Evolutionary conservation across 2,888 invertebrate genomes (phyloP).

Genomic region (Dasysyrphus tricinctus): DNA sequence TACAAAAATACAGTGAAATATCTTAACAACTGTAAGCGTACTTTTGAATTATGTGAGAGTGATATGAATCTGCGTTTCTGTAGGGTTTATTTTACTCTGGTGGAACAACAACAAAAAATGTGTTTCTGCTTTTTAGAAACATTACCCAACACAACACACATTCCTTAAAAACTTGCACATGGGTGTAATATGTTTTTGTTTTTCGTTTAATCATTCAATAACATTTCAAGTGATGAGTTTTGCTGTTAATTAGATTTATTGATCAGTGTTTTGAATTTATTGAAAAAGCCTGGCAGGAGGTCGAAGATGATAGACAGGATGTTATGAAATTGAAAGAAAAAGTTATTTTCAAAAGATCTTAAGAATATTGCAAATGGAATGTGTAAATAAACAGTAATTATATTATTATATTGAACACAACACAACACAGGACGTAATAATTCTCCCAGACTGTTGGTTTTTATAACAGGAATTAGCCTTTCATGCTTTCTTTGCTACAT

Average conservation of each 20-base stretch:
- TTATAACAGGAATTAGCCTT: neutral
- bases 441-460: neutral
- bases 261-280: slow-evolving; percentile 40
- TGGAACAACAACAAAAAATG: slow-evolving; percentile 30
- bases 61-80: slow-evolving; percentile 58
- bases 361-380: slow-evolving; percentile 14
- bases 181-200: slow-evolving; percentile 32
- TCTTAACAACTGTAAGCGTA: slow-evolving; percentile 56
- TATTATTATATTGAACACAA: neutral
- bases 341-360: neutral
- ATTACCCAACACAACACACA: slow-evolving; percentile 42
- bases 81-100: slow-evolving; percentile 44
- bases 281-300: slow-evolving; percentile 34
- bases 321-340: slow-evolving; percentile 38
- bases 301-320: slow-evolving; percentile 37
- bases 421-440: slow-evolving; percentile 1
- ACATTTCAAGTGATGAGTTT: slow-evolving; percentile 55
- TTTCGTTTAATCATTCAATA: slow-evolving; percentile 38
- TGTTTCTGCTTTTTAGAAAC: slow-evolving; percentile 39
- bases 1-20: slow-evolving; percentile 45
- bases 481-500: neutral
- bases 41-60: slow-evolving; percentile 60
- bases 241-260: slow-evolving; percentile 56
- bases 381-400: slow-evolving; percentile 18
- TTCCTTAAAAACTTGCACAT: slow-evolving; percentile 49